phyloP scores from a whole-genome alignment of 1,140 invertebrate genomes.

The Uloborus diversus region DNA sequence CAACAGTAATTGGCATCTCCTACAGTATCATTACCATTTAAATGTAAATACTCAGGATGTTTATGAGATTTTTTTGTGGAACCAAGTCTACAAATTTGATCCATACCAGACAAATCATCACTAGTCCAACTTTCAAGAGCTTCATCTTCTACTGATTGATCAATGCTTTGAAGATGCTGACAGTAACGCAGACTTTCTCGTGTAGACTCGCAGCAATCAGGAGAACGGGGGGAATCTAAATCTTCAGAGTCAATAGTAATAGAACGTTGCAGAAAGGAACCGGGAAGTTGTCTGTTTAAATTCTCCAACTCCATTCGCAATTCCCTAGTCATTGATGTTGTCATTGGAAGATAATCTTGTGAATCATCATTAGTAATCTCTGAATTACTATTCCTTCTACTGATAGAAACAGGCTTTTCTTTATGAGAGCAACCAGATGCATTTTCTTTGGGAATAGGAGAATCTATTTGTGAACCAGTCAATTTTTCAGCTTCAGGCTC shows the following conservation, averaged over 20 bases:
- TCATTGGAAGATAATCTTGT: conserved; percentile 84
- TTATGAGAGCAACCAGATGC: not conserved
- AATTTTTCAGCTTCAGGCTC: conserved; percentile 23
- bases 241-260: conserved; percentile 57
- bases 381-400: conserved; percentile 47
- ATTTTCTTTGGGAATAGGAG: not conserved
- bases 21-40: conserved; percentile 28
- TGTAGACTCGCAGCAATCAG: conserved; percentile 33
- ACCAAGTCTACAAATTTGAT: conserved; percentile 47
- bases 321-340: conserved; percentile 83
- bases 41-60: conserved; percentile 41
- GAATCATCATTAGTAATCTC: conserved; percentile 74
- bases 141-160: conserved; percentile 43
- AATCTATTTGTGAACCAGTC: not conserved
- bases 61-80: conserved; percentile 34
- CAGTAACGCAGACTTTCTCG: conserved; percentile 2
- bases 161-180: conserved; percentile 24
- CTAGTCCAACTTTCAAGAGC: conserved; percentile 52
- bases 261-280: conserved; percentile 61
- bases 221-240: conserved; percentile 59
- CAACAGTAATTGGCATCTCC: conserved; percentile 48
- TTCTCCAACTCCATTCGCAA: conserved; percentile 81
- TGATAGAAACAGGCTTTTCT: conserved; percentile 12
- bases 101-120: conserved; percentile 50
- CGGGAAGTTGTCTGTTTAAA: conserved; percentile 80